Conservation (phyloP, 2,113 vertebrate genomes). For the Haplochromis burtoni region DNA sequence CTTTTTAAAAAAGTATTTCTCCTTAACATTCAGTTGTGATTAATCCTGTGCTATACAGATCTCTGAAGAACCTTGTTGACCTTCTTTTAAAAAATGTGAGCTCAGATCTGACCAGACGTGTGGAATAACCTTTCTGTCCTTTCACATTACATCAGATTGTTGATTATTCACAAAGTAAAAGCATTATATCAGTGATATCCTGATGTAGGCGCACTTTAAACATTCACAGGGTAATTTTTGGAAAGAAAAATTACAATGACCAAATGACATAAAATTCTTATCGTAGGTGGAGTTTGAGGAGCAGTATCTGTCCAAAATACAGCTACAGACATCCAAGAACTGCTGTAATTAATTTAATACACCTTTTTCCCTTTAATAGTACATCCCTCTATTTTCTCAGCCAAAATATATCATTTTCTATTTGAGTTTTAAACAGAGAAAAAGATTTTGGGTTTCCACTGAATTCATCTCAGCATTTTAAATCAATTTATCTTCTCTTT, state of each 20-base stretch:
- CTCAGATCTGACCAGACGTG: neutral
- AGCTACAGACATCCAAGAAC: neutral
- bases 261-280: neutral
- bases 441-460: neutral
- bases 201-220: neutral
- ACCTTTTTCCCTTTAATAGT: neutral
- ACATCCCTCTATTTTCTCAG: neutral
- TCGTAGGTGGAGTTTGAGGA: neutral
- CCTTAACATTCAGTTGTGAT: neutral
- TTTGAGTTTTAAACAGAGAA: neutral
- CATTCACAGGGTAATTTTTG: neutral
- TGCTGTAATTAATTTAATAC: neutral
- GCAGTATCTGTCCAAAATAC: neutral
- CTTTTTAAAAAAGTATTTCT: neutral
- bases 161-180: neutral
- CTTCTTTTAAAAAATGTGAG: neutral
- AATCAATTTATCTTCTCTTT: neutral
- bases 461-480: neutral
- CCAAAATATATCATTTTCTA: neutral
- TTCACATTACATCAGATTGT: neutral
- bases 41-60: neutral
- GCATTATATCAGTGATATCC: neutral
- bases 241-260: neutral
- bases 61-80: neutral
- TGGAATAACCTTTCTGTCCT: neutral